A percentile compares a stretch with the other conserved stretches of the same genome.
phyloP scores from a whole-genome alignment of 2,888 invertebrate species.

The Chloromyia formosa region DNA sequence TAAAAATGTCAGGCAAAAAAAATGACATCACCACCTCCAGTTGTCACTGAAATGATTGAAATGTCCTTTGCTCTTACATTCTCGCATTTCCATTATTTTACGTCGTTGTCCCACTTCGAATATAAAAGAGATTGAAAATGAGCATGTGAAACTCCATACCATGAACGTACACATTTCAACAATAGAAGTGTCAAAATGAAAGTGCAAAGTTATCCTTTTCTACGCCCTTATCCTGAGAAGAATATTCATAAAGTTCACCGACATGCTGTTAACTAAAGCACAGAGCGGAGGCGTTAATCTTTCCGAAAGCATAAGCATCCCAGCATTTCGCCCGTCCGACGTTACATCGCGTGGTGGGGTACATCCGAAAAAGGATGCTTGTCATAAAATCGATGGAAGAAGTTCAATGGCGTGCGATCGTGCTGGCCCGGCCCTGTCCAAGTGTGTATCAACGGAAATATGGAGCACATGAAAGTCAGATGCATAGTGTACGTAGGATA shows the following conservation, averaged over 20 bases:
- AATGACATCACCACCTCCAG: no score
- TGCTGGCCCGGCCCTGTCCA: neutral
- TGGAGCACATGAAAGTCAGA: neutral
- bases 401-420: slow-evolving; percentile 26
- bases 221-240: neutral
- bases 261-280: slow-evolving; percentile 1
- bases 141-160: no score
- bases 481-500: neutral
- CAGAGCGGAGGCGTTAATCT: neutral
- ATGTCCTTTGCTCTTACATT: no score
- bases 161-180: no score
- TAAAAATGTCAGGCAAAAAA: no score
- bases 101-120: no score
- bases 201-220: no score
- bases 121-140: no score
- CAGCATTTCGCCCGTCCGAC: neutral
- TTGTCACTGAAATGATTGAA: no score
- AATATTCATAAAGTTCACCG: slow-evolving; percentile 6
- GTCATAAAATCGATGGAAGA: slow-evolving; percentile 31
- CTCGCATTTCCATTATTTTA: no score
- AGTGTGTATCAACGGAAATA: neutral
- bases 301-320: neutral
- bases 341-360: no score
- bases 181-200: no score
- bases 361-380: neutral